Evolutionary conservation across 2,888 invertebrate genomes (phyloP), one percentile per base, ranked within the genome.

Genomic region (Amorpha juglandis): DNA sequence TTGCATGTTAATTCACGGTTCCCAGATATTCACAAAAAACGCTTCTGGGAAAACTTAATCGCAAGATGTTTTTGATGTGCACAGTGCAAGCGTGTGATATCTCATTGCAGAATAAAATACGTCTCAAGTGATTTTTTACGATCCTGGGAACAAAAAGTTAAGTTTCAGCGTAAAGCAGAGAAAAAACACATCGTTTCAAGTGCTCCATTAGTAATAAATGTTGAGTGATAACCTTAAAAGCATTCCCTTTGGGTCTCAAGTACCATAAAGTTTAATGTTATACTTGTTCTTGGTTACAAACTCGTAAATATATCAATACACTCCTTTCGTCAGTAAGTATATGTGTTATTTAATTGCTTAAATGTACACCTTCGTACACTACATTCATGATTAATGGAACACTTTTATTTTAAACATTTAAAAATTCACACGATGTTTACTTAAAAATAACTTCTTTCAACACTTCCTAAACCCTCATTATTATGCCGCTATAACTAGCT

Each of bases 211-310:
- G 86, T 85, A 88, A 89, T 89, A 91, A 90, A 90, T 86, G 82
- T 84, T 79, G 78, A 85, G 78, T 78, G 90, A 92, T 90, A 91
- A 88, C 81, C 82, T 84, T 91, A 90, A 90, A 92, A 91, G 91
- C 88, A 84, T 89, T 84, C 82, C 78, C 81, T 79, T 83, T 75
- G 76, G 73, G 79, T 79, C 82, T 87, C 84, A 81, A 87, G 88
- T 80, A 82, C 79, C 74, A 78, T 81, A 82, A 85, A 88, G 83
- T 85, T 84, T 82, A 84, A 83, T 81, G 81, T 74, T 74, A 77
- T 74, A 69, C 66, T 71, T 71, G 70, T 70, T 58, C 38, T 11
- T 42, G 42, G 58, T 72, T 74, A 70, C 71, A 48, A n/a, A 35
- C 64, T 48, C 19, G 35, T 58, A 58, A 58, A 65, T 47, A 65